Conservation (phyloP, 1,140 invertebrate genomes). For the Cyrtorhinus lividipennis region DNA sequence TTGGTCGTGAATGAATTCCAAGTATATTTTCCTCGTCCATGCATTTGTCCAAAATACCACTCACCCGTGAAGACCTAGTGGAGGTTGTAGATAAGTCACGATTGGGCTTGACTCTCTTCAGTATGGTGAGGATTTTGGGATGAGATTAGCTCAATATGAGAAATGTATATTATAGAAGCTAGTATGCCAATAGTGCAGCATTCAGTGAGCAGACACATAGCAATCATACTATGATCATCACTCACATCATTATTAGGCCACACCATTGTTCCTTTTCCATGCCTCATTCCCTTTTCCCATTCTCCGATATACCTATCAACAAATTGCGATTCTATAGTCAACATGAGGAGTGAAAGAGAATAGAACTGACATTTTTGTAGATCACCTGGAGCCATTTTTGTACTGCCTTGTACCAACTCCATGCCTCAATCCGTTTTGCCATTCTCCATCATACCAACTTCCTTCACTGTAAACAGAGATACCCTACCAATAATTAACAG, state of each 20-base stretch:
- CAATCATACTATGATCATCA: too few species aligned
- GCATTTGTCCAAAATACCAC: conserved; percentile 38
- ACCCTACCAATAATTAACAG: too few species aligned
- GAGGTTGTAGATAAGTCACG: conserved; percentile 1
- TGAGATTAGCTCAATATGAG: too few species aligned
- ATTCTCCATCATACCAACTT: conserved; percentile 39
- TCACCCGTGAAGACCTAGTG: conserved; percentile 36
- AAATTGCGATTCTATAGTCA: conserved; percentile 31
- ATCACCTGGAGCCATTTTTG: too few species aligned
- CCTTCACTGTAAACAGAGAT: conserved; percentile 34
- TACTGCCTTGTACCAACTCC: conserved; percentile 15
- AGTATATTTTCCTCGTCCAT: conserved; percentile 33
- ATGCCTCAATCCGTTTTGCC: conserved; percentile 33
- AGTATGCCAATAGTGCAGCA: too few species aligned
- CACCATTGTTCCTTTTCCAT: conserved; percentile 39
- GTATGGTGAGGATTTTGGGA: too few species aligned
- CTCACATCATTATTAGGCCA: conserved; percentile 39
- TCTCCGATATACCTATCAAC: conserved; percentile 36
- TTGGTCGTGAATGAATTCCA: conserved; percentile 36
- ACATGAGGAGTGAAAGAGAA: too few species aligned
- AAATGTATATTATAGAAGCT: too few species aligned
- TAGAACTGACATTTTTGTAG: too few species aligned
- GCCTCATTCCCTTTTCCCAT: conserved; percentile 34
- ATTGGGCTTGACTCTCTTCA: too few species aligned
- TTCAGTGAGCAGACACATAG: too few species aligned